Percentiles rank a stretch among this genome's conserved stretches.
These are phyloP conservation scores for Choreutis nemorana DNA, from an alignment of 2,888 invertebrate species.

Conservation along the genomic window DNA sequence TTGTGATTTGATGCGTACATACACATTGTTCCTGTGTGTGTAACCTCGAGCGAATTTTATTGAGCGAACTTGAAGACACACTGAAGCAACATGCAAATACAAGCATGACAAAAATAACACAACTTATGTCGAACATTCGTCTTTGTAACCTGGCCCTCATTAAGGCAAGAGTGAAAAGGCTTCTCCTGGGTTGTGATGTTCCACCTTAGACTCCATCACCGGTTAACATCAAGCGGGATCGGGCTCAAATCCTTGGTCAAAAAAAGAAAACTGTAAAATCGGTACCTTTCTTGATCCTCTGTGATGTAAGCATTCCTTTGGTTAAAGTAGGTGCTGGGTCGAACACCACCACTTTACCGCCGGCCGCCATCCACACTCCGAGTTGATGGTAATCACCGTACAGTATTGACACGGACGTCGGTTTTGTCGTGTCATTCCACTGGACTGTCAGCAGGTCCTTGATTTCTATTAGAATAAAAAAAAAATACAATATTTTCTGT, in stretches of 20 bases:
- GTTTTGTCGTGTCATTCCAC: conserved; percentile 42
- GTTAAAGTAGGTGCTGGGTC: conserved; percentile 44
- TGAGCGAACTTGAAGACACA: no score
- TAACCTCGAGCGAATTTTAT: no score
- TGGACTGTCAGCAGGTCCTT: conserved; percentile 42
- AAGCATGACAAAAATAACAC: no score
- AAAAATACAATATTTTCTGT: not conserved
- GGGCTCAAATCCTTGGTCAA: not conserved
- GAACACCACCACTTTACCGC: conserved; percentile 48
- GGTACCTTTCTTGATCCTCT: conserved; percentile 39
- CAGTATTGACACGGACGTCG: conserved; percentile 27
- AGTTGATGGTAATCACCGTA: conserved; percentile 51
- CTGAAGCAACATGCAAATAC: no score
- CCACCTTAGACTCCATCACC: not conserved
- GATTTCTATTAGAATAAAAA: no score
- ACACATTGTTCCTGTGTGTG: no score
- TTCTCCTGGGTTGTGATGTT: not conserved
- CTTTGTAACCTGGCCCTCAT: no score
- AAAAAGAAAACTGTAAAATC: not conserved
- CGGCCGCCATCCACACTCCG: conserved; percentile 46
- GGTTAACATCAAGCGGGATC: not conserved
- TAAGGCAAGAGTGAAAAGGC: no score
- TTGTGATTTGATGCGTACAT: no score
- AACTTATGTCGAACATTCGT: no score
- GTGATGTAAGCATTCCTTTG: conserved; percentile 34